Evolutionary conservation across 64 coral and sea anemone species (phyloP), one percentile per base, ranked within the genome.

Genomic region (Montipora efflorescens): DNA sequence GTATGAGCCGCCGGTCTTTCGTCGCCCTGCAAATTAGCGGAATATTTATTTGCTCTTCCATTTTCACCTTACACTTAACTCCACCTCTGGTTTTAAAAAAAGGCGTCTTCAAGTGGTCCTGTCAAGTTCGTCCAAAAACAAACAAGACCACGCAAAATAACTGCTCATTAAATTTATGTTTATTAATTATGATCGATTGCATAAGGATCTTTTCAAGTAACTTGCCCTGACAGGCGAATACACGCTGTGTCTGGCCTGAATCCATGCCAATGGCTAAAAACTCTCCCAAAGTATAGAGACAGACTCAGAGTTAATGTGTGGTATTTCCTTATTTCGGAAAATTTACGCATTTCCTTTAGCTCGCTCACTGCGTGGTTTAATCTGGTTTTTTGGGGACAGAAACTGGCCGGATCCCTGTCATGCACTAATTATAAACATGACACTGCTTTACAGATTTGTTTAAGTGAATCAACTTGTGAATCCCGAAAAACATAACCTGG

Each of bases 391-490:
- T 36, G 36, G 36, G 36, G 36, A 36, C 36, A 36, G 36, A 36
- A 36, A 72, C 5, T 44, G 48, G 82, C 21, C 18, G 50, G 82
- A 49, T 67, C 49, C 19, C 62, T 14, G 62, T 71, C 44, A 64
- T 47, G 64, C 3, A 7, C 0, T 14, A 9, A 19, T 45, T 8
- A 84, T 47, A 9, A 72, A 86, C 47, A 71, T 36, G 18, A 48
- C 47, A 86, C 67, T 16, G 19, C 47, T n/a, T 86, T 23, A 71
- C 82, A 86, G 47, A 47, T 86, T 86, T 86, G 66, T 52, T 86
- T 86, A 71, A 49, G 5, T 71, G 14, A 67, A 13, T 50, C 8
- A 72, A 70, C 16, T 69, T 71, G 82, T 70, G n/a, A n/a, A 36
- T 36, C 36, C 36, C 36, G 2, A 36, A 36, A 36, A 36, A 36